These are phyloP conservation scores for Erethizon dorsatum DNA, from an alignment of 2,797 vertebrate genomes.

Conservation along the genomic window DNA sequence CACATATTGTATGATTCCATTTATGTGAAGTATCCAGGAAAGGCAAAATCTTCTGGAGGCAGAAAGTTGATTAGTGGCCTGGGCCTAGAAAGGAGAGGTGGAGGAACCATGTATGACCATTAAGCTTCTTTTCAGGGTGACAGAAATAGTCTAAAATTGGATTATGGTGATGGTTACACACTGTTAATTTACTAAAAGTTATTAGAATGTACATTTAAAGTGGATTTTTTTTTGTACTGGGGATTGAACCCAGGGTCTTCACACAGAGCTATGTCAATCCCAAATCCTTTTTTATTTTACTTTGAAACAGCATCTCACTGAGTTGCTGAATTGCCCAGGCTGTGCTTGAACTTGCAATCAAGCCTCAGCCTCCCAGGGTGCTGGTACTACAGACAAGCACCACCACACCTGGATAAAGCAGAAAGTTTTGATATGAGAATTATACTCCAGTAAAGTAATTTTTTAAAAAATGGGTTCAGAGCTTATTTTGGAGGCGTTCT, in stretches of 20 bases:
- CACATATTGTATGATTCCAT: neutral
- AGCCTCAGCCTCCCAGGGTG: neutral
- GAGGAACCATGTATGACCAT: neutral
- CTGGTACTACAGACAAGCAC: neutral
- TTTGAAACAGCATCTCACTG: neutral
- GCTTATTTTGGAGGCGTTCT: conserved; percentile 21
- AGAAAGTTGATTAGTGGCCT: neutral
- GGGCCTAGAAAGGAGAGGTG: neutral
- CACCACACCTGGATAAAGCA: neutral
- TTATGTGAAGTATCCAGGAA: conserved; percentile 14
- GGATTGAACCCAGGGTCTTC: neutral
- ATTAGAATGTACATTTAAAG: conserved; percentile 14
- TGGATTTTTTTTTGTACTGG: neutral
- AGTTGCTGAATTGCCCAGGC: neutral
- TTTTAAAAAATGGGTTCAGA: neutral
- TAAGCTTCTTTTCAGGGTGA: conserved; percentile 2
- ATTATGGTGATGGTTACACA: conserved; percentile 13
- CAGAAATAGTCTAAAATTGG: conserved; percentile 50
- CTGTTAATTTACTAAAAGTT: conserved; percentile 52
- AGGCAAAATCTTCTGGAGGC: neutral
- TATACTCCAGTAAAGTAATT: neutral
- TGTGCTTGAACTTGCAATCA: neutral
- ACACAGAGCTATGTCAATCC: neutral
- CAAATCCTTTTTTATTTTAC: neutral
- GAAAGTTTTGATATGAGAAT: conserved; percentile 31